These are phyloP conservation scores for Neopelma chrysocephalum DNA, from an alignment of 2,797 vertebrate genomes.

Conservation along the genomic window DNA sequence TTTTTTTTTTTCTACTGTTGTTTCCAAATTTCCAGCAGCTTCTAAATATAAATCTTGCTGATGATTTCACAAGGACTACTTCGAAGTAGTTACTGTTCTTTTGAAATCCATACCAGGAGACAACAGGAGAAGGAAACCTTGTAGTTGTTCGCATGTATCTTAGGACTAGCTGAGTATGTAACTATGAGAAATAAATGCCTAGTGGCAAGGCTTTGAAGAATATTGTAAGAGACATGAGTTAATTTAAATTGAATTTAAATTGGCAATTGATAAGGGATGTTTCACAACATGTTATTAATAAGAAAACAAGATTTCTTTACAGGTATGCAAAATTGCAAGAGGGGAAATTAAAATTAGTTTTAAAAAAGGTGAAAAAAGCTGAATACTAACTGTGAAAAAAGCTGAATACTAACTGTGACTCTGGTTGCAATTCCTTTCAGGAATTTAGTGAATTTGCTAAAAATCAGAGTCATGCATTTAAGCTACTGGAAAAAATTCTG, in stretches of 20 bases:
- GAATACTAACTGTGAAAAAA: not conserved
- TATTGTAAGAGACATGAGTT: not conserved
- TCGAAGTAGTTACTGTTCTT: not conserved
- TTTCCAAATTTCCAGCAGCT: not conserved
- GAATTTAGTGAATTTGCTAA: not conserved
- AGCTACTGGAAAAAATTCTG: not conserved
- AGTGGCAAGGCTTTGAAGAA: conserved; percentile 12
- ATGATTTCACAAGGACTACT: not conserved
- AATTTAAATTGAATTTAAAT: conserved; percentile 44
- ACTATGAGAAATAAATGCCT: not conserved
- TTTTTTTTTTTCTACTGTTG: not conserved
- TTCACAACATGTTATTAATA: not conserved
- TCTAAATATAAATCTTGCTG: not conserved
- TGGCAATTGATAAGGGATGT: not conserved
- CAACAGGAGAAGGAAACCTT: not conserved
- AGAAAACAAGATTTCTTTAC: not conserved
- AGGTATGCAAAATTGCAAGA: not conserved
- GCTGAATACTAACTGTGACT: not conserved
- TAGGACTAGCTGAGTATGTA: not conserved
- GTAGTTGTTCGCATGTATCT: not conserved
- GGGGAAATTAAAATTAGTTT: not conserved
- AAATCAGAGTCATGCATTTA: not conserved
- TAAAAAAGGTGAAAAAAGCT: not conserved
- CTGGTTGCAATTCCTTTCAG: not conserved
- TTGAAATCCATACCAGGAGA: not conserved